Conservation (phyloP, 1,140 invertebrate genomes). For the Centruroides vittatus region DNA sequence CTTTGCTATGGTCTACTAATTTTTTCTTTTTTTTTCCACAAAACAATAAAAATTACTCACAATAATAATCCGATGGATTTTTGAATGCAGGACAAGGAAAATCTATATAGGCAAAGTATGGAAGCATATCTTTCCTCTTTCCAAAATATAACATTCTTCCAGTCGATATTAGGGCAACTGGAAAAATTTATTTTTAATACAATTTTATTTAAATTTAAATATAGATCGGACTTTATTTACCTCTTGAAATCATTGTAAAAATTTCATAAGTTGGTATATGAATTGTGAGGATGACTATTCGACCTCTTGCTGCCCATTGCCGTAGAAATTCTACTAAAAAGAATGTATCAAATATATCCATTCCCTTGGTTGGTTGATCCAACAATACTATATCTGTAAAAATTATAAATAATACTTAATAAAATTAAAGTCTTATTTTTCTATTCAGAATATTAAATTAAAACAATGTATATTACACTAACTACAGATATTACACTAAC, state of each 20-base stretch:
- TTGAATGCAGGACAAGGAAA: conserved; percentile 92
- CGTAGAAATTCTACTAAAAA: conserved; percentile 85
- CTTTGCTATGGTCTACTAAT: background rate
- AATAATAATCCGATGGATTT: conserved; percentile 90
- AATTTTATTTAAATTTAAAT: too few species aligned
- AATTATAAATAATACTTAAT: too few species aligned
- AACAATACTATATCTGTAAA: conserved; percentile 60
- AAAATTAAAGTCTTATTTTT: background rate
- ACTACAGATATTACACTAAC: too few species aligned
- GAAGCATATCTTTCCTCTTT: conserved; percentile 68
- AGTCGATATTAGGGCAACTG: conserved; percentile 69
- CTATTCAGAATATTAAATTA: background rate
- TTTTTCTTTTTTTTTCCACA: conserved; percentile 2
- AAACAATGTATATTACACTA: too few species aligned
- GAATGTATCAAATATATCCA: conserved; percentile 94
- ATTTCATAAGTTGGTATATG: conserved; percentile 92
- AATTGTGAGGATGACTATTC: conserved; percentile 78
- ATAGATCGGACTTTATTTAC: conserved; percentile 8
- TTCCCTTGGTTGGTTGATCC: conserved; percentile 76
- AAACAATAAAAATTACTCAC: conserved; percentile 34
- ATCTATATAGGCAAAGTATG: conserved; percentile 83
- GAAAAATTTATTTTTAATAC: background rate
- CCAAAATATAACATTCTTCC: conserved; percentile 84
- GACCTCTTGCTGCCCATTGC: conserved; percentile 72
- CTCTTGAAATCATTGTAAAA: conserved; percentile 73